phyloP scores from a whole-genome alignment of 2,888 invertebrate genomes.

The Dione vanillae region DNA sequence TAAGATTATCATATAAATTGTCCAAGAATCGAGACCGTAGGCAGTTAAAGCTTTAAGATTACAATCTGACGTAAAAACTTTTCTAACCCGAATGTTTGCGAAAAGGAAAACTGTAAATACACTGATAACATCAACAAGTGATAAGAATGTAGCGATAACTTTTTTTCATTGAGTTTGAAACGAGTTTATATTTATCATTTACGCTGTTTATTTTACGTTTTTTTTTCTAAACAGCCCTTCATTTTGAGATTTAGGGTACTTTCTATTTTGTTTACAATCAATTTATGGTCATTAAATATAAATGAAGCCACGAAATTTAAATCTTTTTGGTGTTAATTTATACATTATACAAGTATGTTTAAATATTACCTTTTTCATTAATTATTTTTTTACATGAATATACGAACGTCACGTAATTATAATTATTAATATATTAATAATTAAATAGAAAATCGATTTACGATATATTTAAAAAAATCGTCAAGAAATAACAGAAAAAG shows the following conservation, averaged over 20 bases:
- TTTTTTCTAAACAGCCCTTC: no score
- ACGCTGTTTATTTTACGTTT: not conserved
- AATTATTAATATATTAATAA: no score
- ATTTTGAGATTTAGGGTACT: no score
- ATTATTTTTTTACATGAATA: no score
- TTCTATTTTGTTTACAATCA: no score
- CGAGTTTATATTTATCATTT: not conserved
- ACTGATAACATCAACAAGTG: slow-evolving; percentile 29
- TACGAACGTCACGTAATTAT: no score
- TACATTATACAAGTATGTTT: no score
- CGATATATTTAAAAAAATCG: not conserved
- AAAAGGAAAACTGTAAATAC: slow-evolving; percentile 31
- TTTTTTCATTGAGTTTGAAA: not conserved
- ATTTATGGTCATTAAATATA: no score
- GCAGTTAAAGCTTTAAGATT: slow-evolving; percentile 7
- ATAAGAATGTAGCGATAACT: slow-evolving; percentile 12
- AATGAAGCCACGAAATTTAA: no score
- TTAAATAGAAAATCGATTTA: no score
- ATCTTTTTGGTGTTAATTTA: no score
- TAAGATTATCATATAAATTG: slow-evolving; percentile 8
- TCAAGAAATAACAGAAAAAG: not conserved
- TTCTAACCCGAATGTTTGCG: slow-evolving; percentile 13
- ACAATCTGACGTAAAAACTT: slow-evolving; percentile 12
- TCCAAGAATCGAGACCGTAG: not conserved
- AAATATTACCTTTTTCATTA: no score